Percentiles rank a stretch among this genome's conserved stretches.
phyloP scores from a whole-genome alignment of 1,140 invertebrate genomes.

The Euglossa dilemma region DNA sequence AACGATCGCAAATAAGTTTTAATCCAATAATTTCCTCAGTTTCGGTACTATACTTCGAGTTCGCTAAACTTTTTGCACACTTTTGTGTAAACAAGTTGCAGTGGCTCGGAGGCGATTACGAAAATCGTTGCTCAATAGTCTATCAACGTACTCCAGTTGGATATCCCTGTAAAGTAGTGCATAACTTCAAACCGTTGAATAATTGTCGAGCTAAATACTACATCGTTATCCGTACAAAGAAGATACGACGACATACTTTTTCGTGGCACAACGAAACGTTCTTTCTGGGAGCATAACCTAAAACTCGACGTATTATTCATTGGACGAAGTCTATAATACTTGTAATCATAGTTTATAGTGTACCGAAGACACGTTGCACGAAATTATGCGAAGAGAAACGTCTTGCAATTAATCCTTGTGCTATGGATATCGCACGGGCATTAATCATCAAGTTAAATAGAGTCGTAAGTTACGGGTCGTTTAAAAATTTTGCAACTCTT shows the following conservation, averaged over 20 bases:
- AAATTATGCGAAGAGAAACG: not conserved
- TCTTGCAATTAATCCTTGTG: conserved; percentile 16
- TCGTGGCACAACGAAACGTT: conserved; percentile 23
- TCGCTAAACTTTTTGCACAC: no score
- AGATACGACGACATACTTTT: conserved; percentile 23
- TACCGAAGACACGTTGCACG: not conserved
- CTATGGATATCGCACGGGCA: not conserved
- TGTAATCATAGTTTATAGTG: conserved; percentile 11
- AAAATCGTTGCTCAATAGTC: conserved; percentile 23
- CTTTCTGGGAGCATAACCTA: not conserved
- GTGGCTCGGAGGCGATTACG: not conserved
- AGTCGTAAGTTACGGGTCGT: not conserved
- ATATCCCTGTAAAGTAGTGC: conserved; percentile 1
- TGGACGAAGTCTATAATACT: not conserved
- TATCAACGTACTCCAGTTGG: not conserved
- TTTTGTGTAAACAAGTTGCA: not conserved
- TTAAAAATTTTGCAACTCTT: not conserved
- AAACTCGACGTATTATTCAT: conserved; percentile 20
- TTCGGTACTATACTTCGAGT: no score
- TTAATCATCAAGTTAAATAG: conserved; percentile 8
- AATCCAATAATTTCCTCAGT: no score
- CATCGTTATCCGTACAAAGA: not conserved
- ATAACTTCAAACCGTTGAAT: not conserved
- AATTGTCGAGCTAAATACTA: not conserved
- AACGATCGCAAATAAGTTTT: no score